Percentiles rank a stretch among this genome's conserved stretches.
phyloP scores from a whole-genome alignment of 2,797 vertebrate species.

The Mormyrops boulengeri region DNA sequence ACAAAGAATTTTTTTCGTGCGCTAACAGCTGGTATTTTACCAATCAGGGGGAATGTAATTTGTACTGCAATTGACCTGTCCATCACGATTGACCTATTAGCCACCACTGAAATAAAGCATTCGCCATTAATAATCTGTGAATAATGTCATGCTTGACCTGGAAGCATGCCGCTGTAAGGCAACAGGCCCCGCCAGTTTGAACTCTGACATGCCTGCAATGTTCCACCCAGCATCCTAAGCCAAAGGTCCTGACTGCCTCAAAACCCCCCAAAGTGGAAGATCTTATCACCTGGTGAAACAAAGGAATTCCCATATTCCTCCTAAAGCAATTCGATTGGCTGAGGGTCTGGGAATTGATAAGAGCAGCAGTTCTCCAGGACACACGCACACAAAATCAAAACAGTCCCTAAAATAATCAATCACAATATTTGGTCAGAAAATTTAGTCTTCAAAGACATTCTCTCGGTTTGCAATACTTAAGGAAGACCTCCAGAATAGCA shows the following conservation, averaged over 20 bases:
- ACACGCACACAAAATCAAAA: too few species aligned
- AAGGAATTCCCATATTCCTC: background rate
- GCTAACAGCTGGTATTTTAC: too few species aligned
- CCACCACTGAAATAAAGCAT: too few species aligned
- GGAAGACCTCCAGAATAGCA: too few species aligned
- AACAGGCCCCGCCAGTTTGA: background rate
- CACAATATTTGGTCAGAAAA: too few species aligned
- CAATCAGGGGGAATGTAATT: too few species aligned
- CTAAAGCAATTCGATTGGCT: background rate
- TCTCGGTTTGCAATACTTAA: background rate
- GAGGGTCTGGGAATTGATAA: background rate
- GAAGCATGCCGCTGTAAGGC: background rate
- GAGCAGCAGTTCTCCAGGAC: background rate
- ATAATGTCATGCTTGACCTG: too few species aligned
- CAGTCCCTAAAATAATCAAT: too few species aligned
- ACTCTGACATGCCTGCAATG: background rate
- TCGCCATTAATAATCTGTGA: too few species aligned
- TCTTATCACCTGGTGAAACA: background rate
- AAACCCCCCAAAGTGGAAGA: background rate
- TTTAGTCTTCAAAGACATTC: background rate
- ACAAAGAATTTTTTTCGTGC: too few species aligned
- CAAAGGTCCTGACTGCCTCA: background rate
- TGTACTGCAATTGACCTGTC: too few species aligned
- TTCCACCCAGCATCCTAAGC: background rate
- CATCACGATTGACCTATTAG: too few species aligned